Conservation (phyloP, 1,140 invertebrate species). For the Anoplophora glabripennis region DNA sequence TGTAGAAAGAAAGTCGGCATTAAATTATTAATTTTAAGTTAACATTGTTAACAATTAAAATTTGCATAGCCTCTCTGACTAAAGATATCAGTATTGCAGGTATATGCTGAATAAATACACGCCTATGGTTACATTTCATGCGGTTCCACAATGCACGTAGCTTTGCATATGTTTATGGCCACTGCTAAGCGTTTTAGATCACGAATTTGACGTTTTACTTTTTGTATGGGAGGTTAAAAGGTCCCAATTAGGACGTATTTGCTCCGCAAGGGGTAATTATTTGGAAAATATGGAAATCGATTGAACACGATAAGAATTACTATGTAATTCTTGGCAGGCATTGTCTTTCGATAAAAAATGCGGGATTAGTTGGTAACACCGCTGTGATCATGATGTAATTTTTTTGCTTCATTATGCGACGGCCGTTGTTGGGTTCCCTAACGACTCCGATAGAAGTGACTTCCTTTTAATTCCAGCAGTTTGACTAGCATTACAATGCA, state of each 20-base stretch:
- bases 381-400: constrained; percentile 1
- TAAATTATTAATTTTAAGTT: too few species aligned
- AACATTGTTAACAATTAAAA: too few species aligned
- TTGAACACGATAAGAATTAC: background rate
- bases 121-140: constrained; percentile 12
- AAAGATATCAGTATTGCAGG: too few species aligned
- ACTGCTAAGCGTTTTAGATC: constrained; percentile 16
- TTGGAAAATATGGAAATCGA: constrained; percentile 2
- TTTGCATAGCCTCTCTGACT: too few species aligned
- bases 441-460: too few species aligned
- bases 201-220: constrained; percentile 24
- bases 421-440: background rate
- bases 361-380: background rate
- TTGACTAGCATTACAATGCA: too few species aligned
- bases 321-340: background rate
- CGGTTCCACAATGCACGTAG: constrained; percentile 10
- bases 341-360: background rate
- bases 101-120: too few species aligned
- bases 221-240: constrained; percentile 5
- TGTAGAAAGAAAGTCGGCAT: too few species aligned
- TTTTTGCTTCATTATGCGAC: background rate
- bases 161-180: constrained; percentile 19
- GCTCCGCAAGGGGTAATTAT: constrained; percentile 9
- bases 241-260: constrained; percentile 14
- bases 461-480: too few species aligned